Base-by-base conservation (phyloP, 2,888 invertebrate genomes). In the Cerastoderma edule region DNA sequence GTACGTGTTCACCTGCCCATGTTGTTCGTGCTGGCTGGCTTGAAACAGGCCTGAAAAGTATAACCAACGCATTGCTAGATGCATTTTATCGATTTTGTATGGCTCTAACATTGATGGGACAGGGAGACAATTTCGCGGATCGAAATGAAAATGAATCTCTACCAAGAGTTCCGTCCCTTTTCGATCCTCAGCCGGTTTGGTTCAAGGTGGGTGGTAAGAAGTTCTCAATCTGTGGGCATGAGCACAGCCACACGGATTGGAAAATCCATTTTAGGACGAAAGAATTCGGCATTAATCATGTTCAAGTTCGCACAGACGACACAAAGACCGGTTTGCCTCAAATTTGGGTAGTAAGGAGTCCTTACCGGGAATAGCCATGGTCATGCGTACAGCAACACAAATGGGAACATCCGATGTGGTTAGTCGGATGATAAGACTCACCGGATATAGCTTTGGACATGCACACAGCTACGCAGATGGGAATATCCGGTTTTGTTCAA, bases 391-490 rank as follows among this genome's bases (percentile, higher is more conserved):
- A 6, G 91, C 91, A 4, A 87, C 69, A 35, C 87, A 69, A 30
- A 91, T 86, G 5, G 90, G 87, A 84, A 91, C 86, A n/a, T n/a
- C n/a, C n/a, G n/a, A n/a, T n/a, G n/a, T n/a, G n/a, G n/a, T 72
- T 90, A 86, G 13, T 91, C 91, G 6, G 91, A 89, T 19, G 91
- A n/a, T n/a, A n/a, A n/a, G n/a, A n/a, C n/a, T n/a, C n/a, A n/a
- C n/a, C n/a, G n/a, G n/a, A n/a, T n/a, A n/a, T n/a, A n/a, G n/a
- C 77, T 83, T 90, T 88, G 22, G 91, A 89, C 91, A 91, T 91
- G 69, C 89, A 84, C 48, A 90, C 87, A 5, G 91, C 91, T 4
- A 87, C 70, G 33, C 87, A 69, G 30, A 91, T 86, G 5, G 90
- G 87, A 84, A 91, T 86, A 74, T 90, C 87, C 16, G 91, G 91